Evolutionary conservation across 2,888 invertebrate genomes (phyloP).

Genomic region (Hydriomena furcata): DNA sequence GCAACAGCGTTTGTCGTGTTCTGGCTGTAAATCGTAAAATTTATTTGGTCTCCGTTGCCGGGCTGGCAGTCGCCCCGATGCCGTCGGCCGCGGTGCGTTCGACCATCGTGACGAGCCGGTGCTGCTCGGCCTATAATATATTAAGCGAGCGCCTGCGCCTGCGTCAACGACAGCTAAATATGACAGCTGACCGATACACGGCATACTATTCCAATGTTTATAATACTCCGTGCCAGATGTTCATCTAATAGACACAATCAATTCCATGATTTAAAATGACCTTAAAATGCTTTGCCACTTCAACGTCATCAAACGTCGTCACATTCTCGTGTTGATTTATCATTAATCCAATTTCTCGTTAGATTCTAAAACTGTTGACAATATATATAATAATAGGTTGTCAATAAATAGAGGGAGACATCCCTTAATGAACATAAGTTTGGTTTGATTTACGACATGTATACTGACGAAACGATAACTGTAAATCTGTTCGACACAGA

Average conservation of each 20-base stretch:
- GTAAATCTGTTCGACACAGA: slow-evolving; percentile 33
- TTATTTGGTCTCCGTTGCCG: slow-evolving; percentile 42
- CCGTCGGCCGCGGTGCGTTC: slow-evolving; percentile 22
- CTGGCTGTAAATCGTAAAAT: slow-evolving; percentile 34
- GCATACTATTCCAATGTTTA: slow-evolving; percentile 11
- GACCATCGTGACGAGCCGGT: slow-evolving; percentile 17
- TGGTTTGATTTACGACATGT: slow-evolving; percentile 29
- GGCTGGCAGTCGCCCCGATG: slow-evolving; percentile 43
- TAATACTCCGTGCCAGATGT: not conserved
- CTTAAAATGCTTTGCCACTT: not conserved
- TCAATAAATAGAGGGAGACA: slow-evolving; percentile 27
- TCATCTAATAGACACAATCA: not conserved
- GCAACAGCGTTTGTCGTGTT: slow-evolving; percentile 11
- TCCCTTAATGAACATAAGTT: slow-evolving; percentile 13
- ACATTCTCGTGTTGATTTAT: not conserved
- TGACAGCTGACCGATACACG: slow-evolving; percentile 35
- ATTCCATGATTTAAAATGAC: not conserved
- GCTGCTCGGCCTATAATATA: not conserved
- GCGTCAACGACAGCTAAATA: slow-evolving; percentile 37
- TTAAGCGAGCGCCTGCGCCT: slow-evolving; percentile 12
- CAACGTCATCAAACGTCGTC: not conserved
- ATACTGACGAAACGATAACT: slow-evolving; percentile 32
- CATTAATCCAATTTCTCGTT: not conserved
- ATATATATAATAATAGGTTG: slow-evolving; percentile 11
- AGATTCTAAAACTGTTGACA: not conserved